These are phyloP conservation scores for Apomyelois bistriatella DNA, from an alignment of 2,888 invertebrate species.

Conservation along the genomic window DNA sequence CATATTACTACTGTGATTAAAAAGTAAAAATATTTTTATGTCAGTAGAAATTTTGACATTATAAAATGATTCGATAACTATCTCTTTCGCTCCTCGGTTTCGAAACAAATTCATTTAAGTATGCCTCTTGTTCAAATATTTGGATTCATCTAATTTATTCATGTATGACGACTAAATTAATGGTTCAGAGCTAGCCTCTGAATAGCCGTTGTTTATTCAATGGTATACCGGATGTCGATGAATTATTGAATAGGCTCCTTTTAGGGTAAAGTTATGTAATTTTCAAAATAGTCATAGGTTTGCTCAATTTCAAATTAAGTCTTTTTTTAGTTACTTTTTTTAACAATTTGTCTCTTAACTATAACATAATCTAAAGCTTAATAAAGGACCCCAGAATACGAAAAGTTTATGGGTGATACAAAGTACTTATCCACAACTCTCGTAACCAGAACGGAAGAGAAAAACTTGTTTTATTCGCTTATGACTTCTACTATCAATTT, in stretches of 20 bases:
- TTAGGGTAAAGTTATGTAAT: neutral
- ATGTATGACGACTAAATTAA: slow-evolving; percentile 7
- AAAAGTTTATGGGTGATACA: no score
- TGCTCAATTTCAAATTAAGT: no score
- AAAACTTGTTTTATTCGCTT: neutral
- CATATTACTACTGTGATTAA: no score
- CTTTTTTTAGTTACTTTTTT: no score
- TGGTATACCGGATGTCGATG: slow-evolving; percentile 1
- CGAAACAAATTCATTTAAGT: neutral
- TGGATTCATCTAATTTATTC: neutral
- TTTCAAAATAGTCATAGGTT: neutral
- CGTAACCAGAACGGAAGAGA: no score
- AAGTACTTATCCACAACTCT: no score
- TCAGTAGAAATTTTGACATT: no score
- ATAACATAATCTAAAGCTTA: no score
- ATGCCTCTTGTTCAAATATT: neutral
- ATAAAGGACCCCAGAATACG: no score
- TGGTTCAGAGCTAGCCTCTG: neutral
- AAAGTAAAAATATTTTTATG: no score
- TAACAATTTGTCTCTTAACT: no score
- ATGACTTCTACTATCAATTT: slow-evolving; percentile 6
- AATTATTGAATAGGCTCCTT: neutral
- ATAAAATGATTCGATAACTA: no score
- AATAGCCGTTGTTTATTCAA: slow-evolving; percentile 4
- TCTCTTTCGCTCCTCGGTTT: neutral